A percentile compares a stretch with the other conserved stretches of the same genome.
Conservation (phyloP, 2,888 invertebrate genomes). For the Blastobasis lacticolella region DNA sequence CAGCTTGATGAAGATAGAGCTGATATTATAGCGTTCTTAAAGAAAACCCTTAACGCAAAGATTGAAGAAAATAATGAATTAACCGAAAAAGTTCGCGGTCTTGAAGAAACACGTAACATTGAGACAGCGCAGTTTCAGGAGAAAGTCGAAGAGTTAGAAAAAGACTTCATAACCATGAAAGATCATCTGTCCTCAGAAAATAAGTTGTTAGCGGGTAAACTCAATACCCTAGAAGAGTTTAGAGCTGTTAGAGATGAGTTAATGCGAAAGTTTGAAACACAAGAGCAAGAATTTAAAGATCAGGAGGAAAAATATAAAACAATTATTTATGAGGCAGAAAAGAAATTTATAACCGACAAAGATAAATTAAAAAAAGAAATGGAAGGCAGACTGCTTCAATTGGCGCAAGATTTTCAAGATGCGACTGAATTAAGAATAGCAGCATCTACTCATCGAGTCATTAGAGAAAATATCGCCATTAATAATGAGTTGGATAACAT, state of each 20-base stretch:
- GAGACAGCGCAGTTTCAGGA: conserved; percentile 78
- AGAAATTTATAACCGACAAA: conserved; percentile 84
- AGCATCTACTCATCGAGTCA: conserved; percentile 89
- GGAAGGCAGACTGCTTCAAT: conserved; percentile 83
- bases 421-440: conserved; percentile 91
- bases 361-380: conserved; percentile 90
- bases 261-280: conserved; percentile 86
- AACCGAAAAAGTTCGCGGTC: conserved; percentile 82
- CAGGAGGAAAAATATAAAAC: conserved; percentile 86
- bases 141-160: conserved; percentile 79
- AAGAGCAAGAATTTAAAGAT: conserved; percentile 83
- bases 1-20: conserved; percentile 86
- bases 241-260: conserved; percentile 87
- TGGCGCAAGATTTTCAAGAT: conserved; percentile 89
- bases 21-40: conserved; percentile 88
- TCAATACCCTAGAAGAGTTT: conserved; percentile 93
- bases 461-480: conserved; percentile 87
- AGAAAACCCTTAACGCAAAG: conserved; percentile 81
- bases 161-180: conserved; percentile 84
- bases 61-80: conserved; percentile 77
- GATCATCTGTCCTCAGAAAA: conserved; percentile 91
- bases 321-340: conserved; percentile 84
- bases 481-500: conserved; percentile 84
- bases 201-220: conserved; percentile 87
- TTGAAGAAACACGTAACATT: conserved; percentile 80